These are phyloP conservation scores for Rhadinocentrus ornatus DNA, from an alignment of 2,797 vertebrate species.

Conservation along the genomic window DNA sequence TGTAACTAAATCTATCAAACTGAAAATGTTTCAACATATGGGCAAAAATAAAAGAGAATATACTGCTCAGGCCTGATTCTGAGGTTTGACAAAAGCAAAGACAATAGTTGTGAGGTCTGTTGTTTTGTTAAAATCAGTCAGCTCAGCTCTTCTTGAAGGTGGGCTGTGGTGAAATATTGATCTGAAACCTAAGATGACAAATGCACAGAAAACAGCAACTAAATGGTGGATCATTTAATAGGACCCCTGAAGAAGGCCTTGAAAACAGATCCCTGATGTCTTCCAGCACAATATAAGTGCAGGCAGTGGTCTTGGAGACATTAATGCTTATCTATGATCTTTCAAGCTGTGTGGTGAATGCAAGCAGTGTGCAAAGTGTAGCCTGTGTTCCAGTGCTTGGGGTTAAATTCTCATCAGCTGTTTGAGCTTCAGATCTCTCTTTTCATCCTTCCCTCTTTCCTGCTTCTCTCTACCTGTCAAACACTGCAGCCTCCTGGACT, in stretches of 20 bases:
- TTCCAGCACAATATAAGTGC: conserved; percentile 28
- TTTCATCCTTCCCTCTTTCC: not conserved
- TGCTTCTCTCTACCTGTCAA: conserved; percentile 39
- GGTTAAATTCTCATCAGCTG: conserved; percentile 46
- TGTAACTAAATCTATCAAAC: too few species aligned
- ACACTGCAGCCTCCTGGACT: conserved; percentile 19
- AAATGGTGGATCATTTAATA: conserved; percentile 49
- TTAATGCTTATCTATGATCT: conserved; percentile 54
- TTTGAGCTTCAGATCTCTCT: conserved; percentile 30
- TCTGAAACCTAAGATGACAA: conserved; percentile 42
- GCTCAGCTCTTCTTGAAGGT: not conserved
- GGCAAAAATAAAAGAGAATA: not conserved
- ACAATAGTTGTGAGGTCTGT: conserved; percentile 11
- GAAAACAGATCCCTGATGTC: conserved; percentile 48
- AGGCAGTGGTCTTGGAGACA: conserved; percentile 29
- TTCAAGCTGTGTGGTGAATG: conserved; percentile 40
- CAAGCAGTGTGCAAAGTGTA: conserved; percentile 20
- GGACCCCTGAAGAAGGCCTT: conserved; percentile 27
- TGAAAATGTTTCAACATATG: too few species aligned
- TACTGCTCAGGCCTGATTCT: conserved; percentile 8
- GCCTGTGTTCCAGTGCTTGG: conserved; percentile 32
- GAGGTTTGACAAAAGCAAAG: conserved; percentile 25
- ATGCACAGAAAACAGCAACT: conserved; percentile 46
- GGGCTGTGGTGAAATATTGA: conserved; percentile 45
- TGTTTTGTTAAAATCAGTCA: conserved; percentile 11